phyloP scores from a whole-genome alignment of 2,113 vertebrate genomes.

The Ia io region DNA sequence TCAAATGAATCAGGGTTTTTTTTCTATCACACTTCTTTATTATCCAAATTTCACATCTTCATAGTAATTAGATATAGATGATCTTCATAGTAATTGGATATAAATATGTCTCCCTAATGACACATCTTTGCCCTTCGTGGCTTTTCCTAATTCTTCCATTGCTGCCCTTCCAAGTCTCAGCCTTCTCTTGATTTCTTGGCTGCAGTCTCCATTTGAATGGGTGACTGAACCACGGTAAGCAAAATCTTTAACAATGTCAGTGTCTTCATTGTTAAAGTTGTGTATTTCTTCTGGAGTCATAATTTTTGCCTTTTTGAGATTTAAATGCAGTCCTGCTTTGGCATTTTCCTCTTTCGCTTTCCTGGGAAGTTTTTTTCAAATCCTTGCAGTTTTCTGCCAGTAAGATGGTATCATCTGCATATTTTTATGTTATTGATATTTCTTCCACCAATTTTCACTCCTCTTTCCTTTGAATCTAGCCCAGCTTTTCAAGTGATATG shows the following conservation, averaged over 20 bases:
- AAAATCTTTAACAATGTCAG: not conserved
- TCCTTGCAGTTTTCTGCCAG: not conserved
- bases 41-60: not conserved
- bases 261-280: not conserved
- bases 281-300: not conserved
- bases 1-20: not conserved
- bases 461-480: not conserved
- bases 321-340: not conserved
- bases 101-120: not conserved
- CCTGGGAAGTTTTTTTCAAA: not conserved
- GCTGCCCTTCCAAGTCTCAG: not conserved
- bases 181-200: not conserved
- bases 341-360: not conserved
- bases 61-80: not conserved
- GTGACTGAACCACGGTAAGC: not conserved
- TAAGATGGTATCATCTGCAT: not conserved
- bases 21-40: not conserved
- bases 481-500: not conserved
- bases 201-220: not conserved
- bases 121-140: not conserved
- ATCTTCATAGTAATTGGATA: not conserved
- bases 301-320: not conserved
- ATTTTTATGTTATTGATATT: not conserved
- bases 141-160: not conserved
- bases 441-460: not conserved